Percentiles rank a stretch among this genome's conserved stretches.
These are phyloP conservation scores for Drosophila guanche DNA, from an alignment of 1,140 invertebrate genomes.

Conservation along the genomic window DNA sequence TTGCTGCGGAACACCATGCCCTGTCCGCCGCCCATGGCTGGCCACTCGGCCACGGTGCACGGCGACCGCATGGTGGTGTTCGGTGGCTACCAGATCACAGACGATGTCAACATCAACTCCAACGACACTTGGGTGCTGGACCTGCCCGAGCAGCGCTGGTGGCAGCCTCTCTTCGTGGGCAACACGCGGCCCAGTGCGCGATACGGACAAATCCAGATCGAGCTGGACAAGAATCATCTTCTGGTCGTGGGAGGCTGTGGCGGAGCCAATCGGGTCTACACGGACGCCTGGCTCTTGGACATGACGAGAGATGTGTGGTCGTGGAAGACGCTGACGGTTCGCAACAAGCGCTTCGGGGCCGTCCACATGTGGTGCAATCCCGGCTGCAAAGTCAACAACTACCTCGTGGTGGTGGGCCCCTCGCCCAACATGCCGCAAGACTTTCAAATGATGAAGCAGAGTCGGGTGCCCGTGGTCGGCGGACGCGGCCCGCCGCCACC, in stretches of 20 bases:
- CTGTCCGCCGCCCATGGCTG: constrained; percentile 91
- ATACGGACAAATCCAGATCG: constrained; percentile 95
- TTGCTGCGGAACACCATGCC: constrained; percentile 87
- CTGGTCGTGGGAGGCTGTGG: constrained; percentile 89
- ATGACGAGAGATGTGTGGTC: constrained; percentile 88
- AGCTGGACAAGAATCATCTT: constrained; percentile 88
- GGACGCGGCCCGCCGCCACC: constrained; percentile 52
- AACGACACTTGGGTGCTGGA: constrained; percentile 96
- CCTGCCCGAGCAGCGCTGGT: constrained; percentile 90
- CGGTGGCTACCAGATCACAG: constrained; percentile 89
- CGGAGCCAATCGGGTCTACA: constrained; percentile 86
- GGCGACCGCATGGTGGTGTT: constrained; percentile 95
- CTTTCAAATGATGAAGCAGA: constrained; percentile 82
- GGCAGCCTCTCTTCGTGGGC: constrained; percentile 87
- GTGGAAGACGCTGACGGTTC: constrained; percentile 91
- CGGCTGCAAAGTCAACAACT: constrained; percentile 89
- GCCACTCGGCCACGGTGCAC: constrained; percentile 96
- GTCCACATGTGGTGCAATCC: constrained; percentile 96
- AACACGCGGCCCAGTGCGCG: constrained; percentile 90
- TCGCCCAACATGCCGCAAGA: constrained; percentile 78
- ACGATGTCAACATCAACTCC: constrained; percentile 86
- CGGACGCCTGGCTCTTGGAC: constrained; percentile 87
- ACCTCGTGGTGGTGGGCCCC: constrained; percentile 75
- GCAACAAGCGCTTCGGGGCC: constrained; percentile 90
- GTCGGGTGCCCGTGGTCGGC: constrained; percentile 65